Conservation (phyloP, 2,113 vertebrate species). For the Salvelinus fontinalis region DNA sequence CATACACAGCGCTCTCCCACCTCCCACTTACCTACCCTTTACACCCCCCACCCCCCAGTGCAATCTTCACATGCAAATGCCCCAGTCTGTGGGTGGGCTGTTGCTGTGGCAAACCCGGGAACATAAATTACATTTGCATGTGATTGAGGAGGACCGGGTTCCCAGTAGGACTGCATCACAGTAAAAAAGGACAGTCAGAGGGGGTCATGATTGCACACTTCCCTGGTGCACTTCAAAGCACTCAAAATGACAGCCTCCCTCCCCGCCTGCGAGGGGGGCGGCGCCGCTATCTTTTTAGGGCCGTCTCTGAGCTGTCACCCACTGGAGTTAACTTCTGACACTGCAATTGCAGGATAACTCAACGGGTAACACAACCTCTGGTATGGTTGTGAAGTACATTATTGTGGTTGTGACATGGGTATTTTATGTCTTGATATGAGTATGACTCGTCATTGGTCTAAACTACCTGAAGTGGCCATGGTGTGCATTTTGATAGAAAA, state of each 20-base stretch:
- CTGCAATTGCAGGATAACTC: too few species aligned
- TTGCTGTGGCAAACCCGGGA: constrained; percentile 38
- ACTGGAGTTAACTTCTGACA: too few species aligned
- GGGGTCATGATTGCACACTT: constrained; percentile 43
- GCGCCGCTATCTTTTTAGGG: not conserved
- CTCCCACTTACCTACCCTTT: not conserved
- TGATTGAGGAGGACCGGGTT: constrained; percentile 25
- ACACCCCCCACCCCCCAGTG: not conserved
- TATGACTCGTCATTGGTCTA: too few species aligned
- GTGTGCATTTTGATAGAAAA: too few species aligned
- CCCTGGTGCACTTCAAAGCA: constrained; percentile 23
- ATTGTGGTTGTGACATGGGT: too few species aligned
- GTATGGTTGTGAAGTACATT: too few species aligned
- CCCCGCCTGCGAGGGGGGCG: not conserved
- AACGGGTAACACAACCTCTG: too few species aligned
- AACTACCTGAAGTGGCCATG: too few species aligned
- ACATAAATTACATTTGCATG: constrained; percentile 64
- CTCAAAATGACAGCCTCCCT: not conserved
- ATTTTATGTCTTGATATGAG: too few species aligned
- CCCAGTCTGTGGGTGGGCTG: constrained; percentile 38
- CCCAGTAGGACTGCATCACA: constrained; percentile 25
- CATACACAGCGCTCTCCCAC: not conserved
- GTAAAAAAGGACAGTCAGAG: constrained; percentile 25
- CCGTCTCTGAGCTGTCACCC: not conserved
- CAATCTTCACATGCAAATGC: constrained; percentile 59